Evolutionary conservation across 2,797 vertebrate species (phyloP), one percentile per base, ranked within the genome.

Genomic region (Mergus octosetaceus): DNA sequence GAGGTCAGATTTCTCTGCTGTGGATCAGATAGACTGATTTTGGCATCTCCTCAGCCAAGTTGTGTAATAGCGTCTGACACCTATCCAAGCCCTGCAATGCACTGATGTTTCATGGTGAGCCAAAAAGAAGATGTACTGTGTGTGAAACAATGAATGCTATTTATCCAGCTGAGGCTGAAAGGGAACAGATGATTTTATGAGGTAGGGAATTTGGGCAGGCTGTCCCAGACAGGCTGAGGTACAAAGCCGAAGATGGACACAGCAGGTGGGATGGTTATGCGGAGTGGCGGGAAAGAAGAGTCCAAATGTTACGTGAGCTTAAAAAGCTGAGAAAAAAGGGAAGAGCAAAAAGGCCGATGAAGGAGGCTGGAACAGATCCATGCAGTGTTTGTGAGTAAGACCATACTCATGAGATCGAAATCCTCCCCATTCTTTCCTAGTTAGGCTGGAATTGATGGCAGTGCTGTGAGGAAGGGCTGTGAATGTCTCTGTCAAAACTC

Each of bases 71-170:
- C 30, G 68, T 89, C 87, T 96, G 87, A 93, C 41, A 34, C 4
- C 11, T 17, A 60, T 92, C 62, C 66, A 78, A 62, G 81, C 24
- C 16, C 54, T 90, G 75, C 73, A 22, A 19, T 70, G 38, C 65
- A 89, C 45, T 85, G 85, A 79, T 77, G 47, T 76, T 94, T 80
- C 60, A 53, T 6, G 13, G 73, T 80, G 87, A 94, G 65, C 75
- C 95, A 94, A 95, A 62, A 56, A 72, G 53, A 61, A 88, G 85
- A 90, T 94, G 85, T 75, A 77, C 57, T 61, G 53, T 57, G 34
- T 88, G 89, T 72, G 91, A 82, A 95, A 58, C 77, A 75, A 70
- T 86, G 58, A n/a, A 10, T 86, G 66, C 54, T 91, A 62, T 72
- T 91, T 91, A 58, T 78, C 79, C 66, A 81, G n/a, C 43, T 41